Evolutionary conservation across 2,797 vertebrate species (phyloP), one percentile per base, ranked within the genome.

Genomic region (Pangasius larnaudii): DNA sequence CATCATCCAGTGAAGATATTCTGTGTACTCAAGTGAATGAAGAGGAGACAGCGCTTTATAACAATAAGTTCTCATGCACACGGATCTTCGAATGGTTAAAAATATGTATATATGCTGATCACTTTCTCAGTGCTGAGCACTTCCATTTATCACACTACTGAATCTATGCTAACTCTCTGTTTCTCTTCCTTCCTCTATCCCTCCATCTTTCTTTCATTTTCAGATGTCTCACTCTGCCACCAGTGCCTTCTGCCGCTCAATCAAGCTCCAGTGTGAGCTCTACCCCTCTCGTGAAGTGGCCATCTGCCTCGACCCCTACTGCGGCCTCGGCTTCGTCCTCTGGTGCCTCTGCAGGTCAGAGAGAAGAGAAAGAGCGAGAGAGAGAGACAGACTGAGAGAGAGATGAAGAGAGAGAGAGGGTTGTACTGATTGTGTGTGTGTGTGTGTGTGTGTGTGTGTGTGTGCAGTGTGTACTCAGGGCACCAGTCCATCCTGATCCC

Each of bases 401-500:
- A 69, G 14, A 33, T 33, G 14, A 22, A 72, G 30, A 36, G 9
- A 24, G 42, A 27, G 30, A 79, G 53, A 59, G 49, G 49, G 69
- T 61, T 10, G 9, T 84, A 82, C 71, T 89, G 77, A 90, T 58
- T 39, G 49, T 82, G 14, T 88, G 30, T 89, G 58, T 39, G 46
- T 84, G 13, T 87, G 36, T 87, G 77, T 36, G 61, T 74, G 18
- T 87, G 51, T 89, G 71, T 89, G 71, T 67, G 30, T 74, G 87
- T 80, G 39, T 84, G 78, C 96, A 99, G 98, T 0, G 98, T 99
- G 89, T 99, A 99, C 93, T 99, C 98, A 11, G 98, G 98, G 91
- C 98, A 99, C 95, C 98, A 99, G 96, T 99, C 98, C 93, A 98
- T 99, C 93, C 95, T 99, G 93, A 99, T 99, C 91, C 98, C 98